Evolutionary conservation across 2,797 vertebrate species (phyloP).

Genomic region (Cheirogaleus major): DNA sequence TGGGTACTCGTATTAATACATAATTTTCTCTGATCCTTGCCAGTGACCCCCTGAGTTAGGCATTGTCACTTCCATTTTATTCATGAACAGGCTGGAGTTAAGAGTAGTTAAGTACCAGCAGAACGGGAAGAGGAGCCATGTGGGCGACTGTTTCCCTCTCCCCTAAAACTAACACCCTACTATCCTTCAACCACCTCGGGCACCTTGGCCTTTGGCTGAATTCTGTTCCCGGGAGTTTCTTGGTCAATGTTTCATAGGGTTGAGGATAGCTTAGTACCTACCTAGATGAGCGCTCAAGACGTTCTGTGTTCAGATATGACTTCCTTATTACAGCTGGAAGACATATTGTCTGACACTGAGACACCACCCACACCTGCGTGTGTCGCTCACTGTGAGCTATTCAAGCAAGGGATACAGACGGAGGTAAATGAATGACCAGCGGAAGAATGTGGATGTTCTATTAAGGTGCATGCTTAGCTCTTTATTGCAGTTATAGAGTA

Average conservation of each 20-base stretch:
- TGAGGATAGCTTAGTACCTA: not conserved
- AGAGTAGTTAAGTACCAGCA: not conserved
- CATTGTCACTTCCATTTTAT: not conserved
- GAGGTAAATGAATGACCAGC: not conserved
- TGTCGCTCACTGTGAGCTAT: not conserved
- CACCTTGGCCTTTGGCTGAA: not conserved
- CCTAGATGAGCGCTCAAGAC: not conserved
- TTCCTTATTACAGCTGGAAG: not conserved
- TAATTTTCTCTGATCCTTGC: not conserved
- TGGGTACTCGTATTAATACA: not conserved
- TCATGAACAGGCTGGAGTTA: not conserved
- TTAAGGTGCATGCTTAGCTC: not conserved
- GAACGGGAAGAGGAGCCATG: not conserved
- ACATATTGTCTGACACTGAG: not conserved
- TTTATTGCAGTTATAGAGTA: not conserved
- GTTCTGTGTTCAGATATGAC: not conserved
- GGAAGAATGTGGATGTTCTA: not conserved
- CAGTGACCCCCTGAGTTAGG: not conserved
- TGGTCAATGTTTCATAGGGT: not conserved
- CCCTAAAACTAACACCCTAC: not conserved
- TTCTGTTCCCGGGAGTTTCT: slow-evolving; percentile 3
- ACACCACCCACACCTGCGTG: not conserved
- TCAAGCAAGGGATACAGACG: not conserved
- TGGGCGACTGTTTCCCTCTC: not conserved
- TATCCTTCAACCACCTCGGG: not conserved